Evolutionary conservation across 1,140 invertebrate species (phyloP), one percentile per base, ranked within the genome.

Genomic region (Nebria ingens): DNA sequence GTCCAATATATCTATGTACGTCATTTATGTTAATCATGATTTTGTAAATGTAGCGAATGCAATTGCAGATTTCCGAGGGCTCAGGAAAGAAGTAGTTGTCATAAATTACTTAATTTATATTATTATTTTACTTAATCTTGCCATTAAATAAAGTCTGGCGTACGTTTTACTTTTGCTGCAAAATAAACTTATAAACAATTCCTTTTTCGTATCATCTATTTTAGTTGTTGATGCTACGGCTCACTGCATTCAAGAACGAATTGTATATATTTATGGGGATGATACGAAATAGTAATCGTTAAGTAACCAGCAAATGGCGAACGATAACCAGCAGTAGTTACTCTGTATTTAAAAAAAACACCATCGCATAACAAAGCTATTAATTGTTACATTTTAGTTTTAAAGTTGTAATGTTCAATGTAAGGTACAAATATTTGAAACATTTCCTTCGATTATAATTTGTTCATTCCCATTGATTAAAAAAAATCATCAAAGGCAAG

Each of bases 51-150:
- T 45, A 12, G 6, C 9, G 40, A 45, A 11, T 9, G 6, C 17
- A 17, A 45, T 17, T 45, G 17, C 40, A 45, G 17, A 45, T 11
- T 45, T 17, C 40, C 40, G 17, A 45, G 40, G 40, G 40, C 40
- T 45, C 40, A 45, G 40, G 40, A 17, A 17, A 11, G 9, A 17
- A 12, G 40, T 45, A 17, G 40, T 45, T 45, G 17, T 12, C 40
- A 45, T 45, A 45, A 12, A 45, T 45, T 9, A 45, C 4, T 12
- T 45, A 45, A 9, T 45, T 45, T 12, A 45, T 45, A 34, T 34
- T 45, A 45, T 45, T 12, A 45, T 45, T 11, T 45, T 45, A 45
- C 40, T 45, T 45, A 45, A 45, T 45, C 40, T 45, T 45, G 40
- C 40, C 40, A 45, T 12, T 17, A 6, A 6, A 29, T 6, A 6